Evolutionary conservation across 1,140 invertebrate genomes (phyloP), one percentile per base, ranked within the genome.

Genomic region (Oreohelix idahoensis): DNA sequence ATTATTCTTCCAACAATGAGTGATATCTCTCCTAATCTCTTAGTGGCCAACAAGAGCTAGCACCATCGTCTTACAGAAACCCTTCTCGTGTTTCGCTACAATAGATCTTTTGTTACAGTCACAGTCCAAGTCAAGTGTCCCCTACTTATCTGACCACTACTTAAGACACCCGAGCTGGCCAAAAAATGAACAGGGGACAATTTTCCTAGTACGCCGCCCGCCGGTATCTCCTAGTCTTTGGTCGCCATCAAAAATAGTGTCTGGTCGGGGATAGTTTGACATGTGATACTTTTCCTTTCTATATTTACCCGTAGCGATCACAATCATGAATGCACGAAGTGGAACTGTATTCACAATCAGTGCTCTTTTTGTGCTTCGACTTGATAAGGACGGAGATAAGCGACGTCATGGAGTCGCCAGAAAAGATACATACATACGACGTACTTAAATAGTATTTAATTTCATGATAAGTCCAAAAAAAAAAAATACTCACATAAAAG

Each of bases 181-280:
- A 66, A 66, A n/a, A 66, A 66, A 66, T 66, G 63, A 66, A n/a
- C 63, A 66, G 63, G n/a, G 63, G 20, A 29, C 63, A 66, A 66
- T 66, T 66, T 66, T 66, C 29, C 23, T 32, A 32, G 63, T 66
- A 32, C 63, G 5, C 63, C 29, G 63, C 8, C 17, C 29, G 63
- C 8, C 17, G 23, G 63, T 66, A 32, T 66, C 63, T 66, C 63
- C 63, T 2, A 29, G 63, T 29, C 63, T 35, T 32, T 29, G 63
- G 63, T 66, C 63, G 29, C 63, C 63, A 66, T 66, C 29, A 66
- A 35, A 66, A 20, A 66, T n/a, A 17, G n/a, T 58, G 53, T 58
- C 5, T 23, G 10, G 53, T 58, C 53, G 53, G 4, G 53, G 53
- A n/a, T 15, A 58, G 63, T 29, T 32, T 17, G 63, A 66, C 8